Evolutionary conservation across 2,888 invertebrate species (phyloP), one percentile per base, ranked within the genome.

Genomic region (Meta bourneti): DNA sequence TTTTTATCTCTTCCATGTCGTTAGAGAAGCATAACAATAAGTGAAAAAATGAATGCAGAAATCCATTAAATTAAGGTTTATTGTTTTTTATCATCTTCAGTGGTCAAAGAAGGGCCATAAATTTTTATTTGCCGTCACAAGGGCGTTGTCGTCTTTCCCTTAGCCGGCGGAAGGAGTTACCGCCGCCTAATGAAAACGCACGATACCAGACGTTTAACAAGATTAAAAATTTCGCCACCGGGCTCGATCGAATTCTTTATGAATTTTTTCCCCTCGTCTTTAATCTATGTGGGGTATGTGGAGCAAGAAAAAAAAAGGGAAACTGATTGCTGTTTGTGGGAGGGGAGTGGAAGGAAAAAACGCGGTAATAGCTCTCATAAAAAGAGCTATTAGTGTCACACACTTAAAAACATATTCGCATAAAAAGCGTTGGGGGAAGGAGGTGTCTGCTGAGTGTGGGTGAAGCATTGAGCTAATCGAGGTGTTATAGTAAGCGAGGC

Each of bases 181-280:
- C 19, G 78, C 54, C 16, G 48, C 54, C 54, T 89, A 89, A 92
- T 85, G 92, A 91, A 87, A 89, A 92, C 85, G 92, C 89, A 92
- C 92, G 89, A 92, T 89, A 92, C 61, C 77, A 54, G 69, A 72
- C 74, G 48, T 78, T 85, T 92, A 92, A 92, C 84, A 20, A 78
- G 85, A 92, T 92, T 92, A 92, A 92, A 92, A 92, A 92, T 89
- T 89, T 92, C 92, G 92, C 89, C 92, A 89, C 88, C 69, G 72
- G 49, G 13, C 69, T 51, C 90, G 84, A 82, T 81, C 70, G 69
- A 19, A 74, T 78, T 84, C 90, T 79, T 74, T 54, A 61, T 84
- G 88, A n/a, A 51, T 83, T 79, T 84, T 82, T 78, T 83, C 83
- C n/a, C 0, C 54, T 89, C 70, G 16, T 69, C 16, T 72, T 78